Conservation (phyloP, 2,797 vertebrate species). For the Schizothorax lantsangensis region DNA sequence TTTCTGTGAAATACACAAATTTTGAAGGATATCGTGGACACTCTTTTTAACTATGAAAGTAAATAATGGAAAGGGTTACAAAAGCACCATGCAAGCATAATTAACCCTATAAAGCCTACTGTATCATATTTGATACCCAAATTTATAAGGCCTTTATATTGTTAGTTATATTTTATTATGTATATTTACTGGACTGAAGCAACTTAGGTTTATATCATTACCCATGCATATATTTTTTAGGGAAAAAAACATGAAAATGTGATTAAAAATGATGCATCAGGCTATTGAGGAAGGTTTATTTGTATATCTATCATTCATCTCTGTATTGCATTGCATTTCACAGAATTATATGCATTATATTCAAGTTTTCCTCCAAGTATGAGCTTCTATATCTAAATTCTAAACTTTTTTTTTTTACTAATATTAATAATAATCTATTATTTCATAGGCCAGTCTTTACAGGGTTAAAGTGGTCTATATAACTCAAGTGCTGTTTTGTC, state of each 20-base stretch:
- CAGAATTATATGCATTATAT: too few species aligned
- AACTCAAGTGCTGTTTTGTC: neutral
- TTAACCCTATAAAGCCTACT: neutral
- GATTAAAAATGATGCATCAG: neutral
- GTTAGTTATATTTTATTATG: too few species aligned
- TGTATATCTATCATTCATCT: neutral
- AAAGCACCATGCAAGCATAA: neutral
- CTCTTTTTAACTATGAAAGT: neutral
- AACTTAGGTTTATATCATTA: too few species aligned
- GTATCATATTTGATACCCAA: neutral
- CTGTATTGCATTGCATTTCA: neutral
- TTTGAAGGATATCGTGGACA: neutral
- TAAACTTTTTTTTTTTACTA: too few species aligned
- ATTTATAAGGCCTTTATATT: neutral
- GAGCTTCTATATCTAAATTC: neutral
- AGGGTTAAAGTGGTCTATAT: neutral
- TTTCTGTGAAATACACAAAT: neutral
- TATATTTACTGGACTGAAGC: too few species aligned
- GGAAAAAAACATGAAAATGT: too few species aligned
- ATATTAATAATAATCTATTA: neutral
- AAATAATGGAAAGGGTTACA: neutral
- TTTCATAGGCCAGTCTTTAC: neutral
- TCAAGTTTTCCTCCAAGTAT: neutral
- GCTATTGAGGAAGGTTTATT: neutral
- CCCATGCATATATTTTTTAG: too few species aligned